A percentile compares a stretch with the other conserved stretches of the same genome.
These are phyloP conservation scores for Torymus auratus DNA, from an alignment of 2,888 invertebrate genomes.

Conservation along the genomic window DNA sequence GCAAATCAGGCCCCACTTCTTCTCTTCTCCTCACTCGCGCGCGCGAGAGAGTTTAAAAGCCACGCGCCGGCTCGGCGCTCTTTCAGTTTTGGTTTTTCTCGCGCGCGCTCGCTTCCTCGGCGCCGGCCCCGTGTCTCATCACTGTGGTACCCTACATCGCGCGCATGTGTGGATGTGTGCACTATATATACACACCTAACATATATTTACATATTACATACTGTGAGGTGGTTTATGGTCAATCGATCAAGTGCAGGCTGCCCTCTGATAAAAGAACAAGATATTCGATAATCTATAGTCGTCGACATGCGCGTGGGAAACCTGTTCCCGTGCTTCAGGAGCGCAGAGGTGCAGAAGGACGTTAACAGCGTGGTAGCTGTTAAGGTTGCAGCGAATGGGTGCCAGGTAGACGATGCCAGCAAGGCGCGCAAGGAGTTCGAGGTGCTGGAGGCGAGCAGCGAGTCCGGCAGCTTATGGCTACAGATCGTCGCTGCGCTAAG, in stretches of 20 bases:
- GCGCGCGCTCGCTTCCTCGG: neutral
- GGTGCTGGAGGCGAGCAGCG: slow-evolving; percentile 56
- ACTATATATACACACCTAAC: no score
- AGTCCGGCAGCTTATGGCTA: slow-evolving; percentile 63
- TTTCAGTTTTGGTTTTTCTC: slow-evolving; percentile 43
- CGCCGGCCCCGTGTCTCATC: no score
- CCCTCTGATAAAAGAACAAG: neutral
- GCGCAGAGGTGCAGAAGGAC: neutral
- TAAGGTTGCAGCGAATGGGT: neutral
- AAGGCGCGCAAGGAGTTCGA: slow-evolving; percentile 38
- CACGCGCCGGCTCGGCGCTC: slow-evolving; percentile 15
- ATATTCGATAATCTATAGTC: neutral
- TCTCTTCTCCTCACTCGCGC: no score
- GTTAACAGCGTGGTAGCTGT: neutral
- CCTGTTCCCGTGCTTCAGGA: slow-evolving; percentile 38
- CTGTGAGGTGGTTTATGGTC: no score
- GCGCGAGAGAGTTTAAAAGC: slow-evolving; percentile 36
- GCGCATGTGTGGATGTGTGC: no score
- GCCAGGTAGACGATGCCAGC: neutral
- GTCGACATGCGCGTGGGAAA: slow-evolving; percentile 31
- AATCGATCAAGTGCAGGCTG: neutral
- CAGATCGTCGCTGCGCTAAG: slow-evolving; percentile 66
- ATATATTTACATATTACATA: no score
- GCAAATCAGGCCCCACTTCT: no score
- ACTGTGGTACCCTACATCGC: no score